phyloP scores from a whole-genome alignment of 2,888 invertebrate species.

The Pherbina coryleti region DNA sequence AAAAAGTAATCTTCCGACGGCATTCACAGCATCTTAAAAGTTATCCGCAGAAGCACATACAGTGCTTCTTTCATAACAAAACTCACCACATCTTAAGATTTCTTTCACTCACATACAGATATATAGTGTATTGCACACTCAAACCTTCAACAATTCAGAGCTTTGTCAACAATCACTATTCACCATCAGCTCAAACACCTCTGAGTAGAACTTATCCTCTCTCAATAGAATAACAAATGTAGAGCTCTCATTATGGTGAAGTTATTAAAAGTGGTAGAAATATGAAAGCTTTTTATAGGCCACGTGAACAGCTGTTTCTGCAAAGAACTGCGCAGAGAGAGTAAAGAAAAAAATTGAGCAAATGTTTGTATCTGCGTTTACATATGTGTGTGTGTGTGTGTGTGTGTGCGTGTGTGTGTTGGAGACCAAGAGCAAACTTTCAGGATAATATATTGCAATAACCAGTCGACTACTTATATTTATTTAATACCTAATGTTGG shows the following conservation, averaged over 20 bases:
- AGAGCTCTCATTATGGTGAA: background rate
- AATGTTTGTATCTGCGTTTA: background rate
- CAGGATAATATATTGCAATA: background rate
- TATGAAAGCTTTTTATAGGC: slow-evolving; percentile 19
- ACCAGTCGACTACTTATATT: slow-evolving; percentile 5
- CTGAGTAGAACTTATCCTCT: background rate
- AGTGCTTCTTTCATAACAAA: background rate
- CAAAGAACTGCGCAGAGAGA: slow-evolving; percentile 32
- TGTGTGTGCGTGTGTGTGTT: background rate
- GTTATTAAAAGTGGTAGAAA: background rate
- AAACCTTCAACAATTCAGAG: background rate
- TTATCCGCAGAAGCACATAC: background rate
- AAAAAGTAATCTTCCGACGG: slow-evolving; percentile 42
- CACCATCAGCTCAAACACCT: background rate
- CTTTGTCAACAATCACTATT: background rate
- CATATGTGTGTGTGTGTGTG: background rate
- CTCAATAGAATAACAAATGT: background rate
- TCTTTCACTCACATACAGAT: background rate
- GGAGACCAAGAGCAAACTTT: background rate
- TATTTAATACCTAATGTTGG: background rate
- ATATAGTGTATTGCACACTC: too few relatives aligned
- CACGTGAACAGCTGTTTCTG: slow-evolving; percentile 26
- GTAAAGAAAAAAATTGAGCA: background rate
- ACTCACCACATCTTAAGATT: slow-evolving; percentile 51
- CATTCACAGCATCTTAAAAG: slow-evolving; percentile 28